These are phyloP conservation scores for Ceratoteleas bidentatus DNA, from an alignment of 1,140 invertebrate genomes.

Conservation along the genomic window DNA sequence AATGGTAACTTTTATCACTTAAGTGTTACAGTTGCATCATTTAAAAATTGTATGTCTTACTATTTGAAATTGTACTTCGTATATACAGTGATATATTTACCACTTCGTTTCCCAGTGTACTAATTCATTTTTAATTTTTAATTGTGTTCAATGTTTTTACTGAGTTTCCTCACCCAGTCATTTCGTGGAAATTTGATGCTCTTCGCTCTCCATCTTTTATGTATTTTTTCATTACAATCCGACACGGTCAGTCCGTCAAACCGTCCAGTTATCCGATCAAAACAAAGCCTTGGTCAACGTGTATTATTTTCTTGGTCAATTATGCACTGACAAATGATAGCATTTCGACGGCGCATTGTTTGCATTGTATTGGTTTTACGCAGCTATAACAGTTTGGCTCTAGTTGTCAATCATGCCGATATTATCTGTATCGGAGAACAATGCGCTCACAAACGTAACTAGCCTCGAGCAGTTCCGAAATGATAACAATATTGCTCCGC, in stretches of 20 bases:
- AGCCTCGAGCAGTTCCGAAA: slow-evolving; percentile 42
- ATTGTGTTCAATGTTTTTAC: too few relatives aligned
- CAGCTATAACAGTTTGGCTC: slow-evolving; percentile 24
- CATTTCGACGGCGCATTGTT: slow-evolving; percentile 28
- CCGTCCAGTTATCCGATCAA: not conserved
- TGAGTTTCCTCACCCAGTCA: too few relatives aligned
- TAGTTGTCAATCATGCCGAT: slow-evolving; percentile 54
- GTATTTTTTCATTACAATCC: slow-evolving; percentile 24
- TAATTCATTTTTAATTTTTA: too few relatives aligned
- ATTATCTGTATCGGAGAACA: slow-evolving; percentile 48
- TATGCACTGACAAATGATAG: slow-evolving; percentile 55
- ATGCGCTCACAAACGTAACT: slow-evolving; percentile 46
- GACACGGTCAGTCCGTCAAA: slow-evolving; percentile 17
- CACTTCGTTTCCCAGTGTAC: too few relatives aligned
- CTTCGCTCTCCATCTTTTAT: not conserved
- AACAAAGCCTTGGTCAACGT: slow-evolving; percentile 38
- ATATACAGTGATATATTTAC: too few relatives aligned
- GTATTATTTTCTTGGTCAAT: slow-evolving; percentile 40
- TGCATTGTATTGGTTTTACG: slow-evolving; percentile 23
- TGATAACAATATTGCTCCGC: slow-evolving; percentile 42
- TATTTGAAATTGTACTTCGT: too few relatives aligned
- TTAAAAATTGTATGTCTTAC: too few relatives aligned
- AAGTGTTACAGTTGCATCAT: too few relatives aligned
- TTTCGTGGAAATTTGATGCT: too few relatives aligned
- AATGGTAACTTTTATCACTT: too few relatives aligned